Evolutionary conservation across 1,140 invertebrate species (phyloP).

Genomic region (Aradophagus sp.): DNA sequence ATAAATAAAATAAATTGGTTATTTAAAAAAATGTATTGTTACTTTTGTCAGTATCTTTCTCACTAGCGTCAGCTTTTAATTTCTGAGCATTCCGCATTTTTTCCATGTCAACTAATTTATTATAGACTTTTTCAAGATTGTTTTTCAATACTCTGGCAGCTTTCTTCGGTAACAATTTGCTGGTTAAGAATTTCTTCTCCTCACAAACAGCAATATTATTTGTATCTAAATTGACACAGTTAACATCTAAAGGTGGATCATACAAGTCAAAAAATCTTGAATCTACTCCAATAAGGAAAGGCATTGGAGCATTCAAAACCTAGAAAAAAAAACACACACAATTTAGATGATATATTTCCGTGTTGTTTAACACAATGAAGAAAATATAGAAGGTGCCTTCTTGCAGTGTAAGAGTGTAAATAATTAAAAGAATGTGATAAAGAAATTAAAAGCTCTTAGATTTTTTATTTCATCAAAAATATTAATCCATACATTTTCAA

Average conservation of each 20-base stretch:
- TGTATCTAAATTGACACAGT: conserved; percentile 98
- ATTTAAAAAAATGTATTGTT: neutral
- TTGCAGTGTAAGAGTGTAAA: no score
- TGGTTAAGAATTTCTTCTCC: conserved; percentile 87
- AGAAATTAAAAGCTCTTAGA: no score
- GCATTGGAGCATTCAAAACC: conserved; percentile 95
- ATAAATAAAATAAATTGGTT: no score
- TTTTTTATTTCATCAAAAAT: neutral
- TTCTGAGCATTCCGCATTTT: conserved; percentile 67
- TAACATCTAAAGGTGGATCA: conserved; percentile 96
- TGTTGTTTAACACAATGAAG: no score
- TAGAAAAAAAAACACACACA: conserved; percentile 25
- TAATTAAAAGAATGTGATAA: no score
- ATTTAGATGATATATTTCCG: neutral
- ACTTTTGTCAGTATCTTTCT: no score
- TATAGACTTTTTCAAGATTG: conserved; percentile 82
- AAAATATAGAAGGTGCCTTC: no score
- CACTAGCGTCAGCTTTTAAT: conserved; percentile 60
- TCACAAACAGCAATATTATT: conserved; percentile 94
- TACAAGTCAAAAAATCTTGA: conserved; percentile 98
- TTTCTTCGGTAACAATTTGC: conserved; percentile 92
- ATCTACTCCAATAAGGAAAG: conserved; percentile 97
- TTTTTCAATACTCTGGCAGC: conserved; percentile 85
- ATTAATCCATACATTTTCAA: no score
- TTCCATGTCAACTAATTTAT: conserved; percentile 73